Base-by-base conservation (phyloP, 1,140 invertebrate genomes). In the Neuroterus valhalla region DNA sequence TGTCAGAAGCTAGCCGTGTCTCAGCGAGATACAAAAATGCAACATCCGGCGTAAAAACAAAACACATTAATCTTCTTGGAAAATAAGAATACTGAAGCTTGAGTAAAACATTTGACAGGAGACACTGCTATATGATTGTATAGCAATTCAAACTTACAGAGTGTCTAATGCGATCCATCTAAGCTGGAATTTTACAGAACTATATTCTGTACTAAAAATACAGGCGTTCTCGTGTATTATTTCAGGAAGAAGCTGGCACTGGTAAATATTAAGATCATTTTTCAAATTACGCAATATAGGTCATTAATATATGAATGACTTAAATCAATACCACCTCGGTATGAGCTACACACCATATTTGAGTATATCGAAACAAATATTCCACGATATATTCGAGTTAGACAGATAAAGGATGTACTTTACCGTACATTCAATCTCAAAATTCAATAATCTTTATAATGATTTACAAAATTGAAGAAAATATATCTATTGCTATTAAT, bases 161-260 rank as follows among this genome's bases (percentile, higher is more conserved):
- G 10, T 26, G 26, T 12, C 14, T 21, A 55, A 62, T 31, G 2
- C 11, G 19, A 21, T 26, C 26, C 14, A 38, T 38, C 5, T 38
- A 38, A 8, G 6, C 31, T 38, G 31, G 23, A 62, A n/a, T 14
- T 62, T 62, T 26, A 62, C 2, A 15, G 15, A 26, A 31, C n/a
- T 26, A n/a, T 38, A 26, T n/a, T 62, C 55, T 62, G 31, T 26
- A 26, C 55, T 62, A 62, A 62, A 62, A 62, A 38, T 38, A 38
- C 31, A 38, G 31, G 55, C 23, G 55, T 62, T 62, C 21, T 62
- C 31, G 23, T 62, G n/a, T n/a, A n/a, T n/a, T n/a, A 31, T 62
- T 62, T 12, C 14, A 26, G 21, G 8, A 62, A 31, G 55, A 62
- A 38, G 8, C 6, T 38, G 31, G 4, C 10, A 38, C 4, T 38